Base-by-base conservation (phyloP, 1,140 invertebrate species). In the Saxidomus purpurata region DNA sequence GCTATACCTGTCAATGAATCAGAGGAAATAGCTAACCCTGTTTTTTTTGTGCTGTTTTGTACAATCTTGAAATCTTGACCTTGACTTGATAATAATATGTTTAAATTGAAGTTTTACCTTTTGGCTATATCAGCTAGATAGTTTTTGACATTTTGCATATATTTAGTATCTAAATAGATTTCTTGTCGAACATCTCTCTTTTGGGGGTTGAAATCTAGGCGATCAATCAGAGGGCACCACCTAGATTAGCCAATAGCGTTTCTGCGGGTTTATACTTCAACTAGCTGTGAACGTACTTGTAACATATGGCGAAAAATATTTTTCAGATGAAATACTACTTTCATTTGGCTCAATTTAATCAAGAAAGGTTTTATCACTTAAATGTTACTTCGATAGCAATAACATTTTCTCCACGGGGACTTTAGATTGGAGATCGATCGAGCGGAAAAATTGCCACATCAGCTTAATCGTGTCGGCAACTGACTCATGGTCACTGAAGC, bases 281-380 rank as follows among this genome's bases (percentile, higher is more conserved):
- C 19, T n/a, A 43, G 4, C 43, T 8, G 43, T 22, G 19, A 55
- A 55, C 52, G 8, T 11, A 15, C 52, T 55, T 55, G 4, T 15
- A 22, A 55, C 52, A 55, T n/a, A n/a, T n/a, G n/a, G n/a, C n/a
- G n/a, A n/a, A n/a, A n/a, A 55, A 55, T 67, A 31, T 25, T 13
- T 15, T 25, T 15, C 25, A 67, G 61, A 67, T 67, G 31, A 31
- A 11, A 67, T 22, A n/a, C 31, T 67, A 67, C 31, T 31, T 67
- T 67, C 19, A 8, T 11, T 8, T 28, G 25, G 61, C 31, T 67
- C n/a, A 17, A 36, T 67, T 67, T 67, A 67, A 67, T 67, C 61
- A 67, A 31, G 19, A 67, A 67, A 15, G 4, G 61, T 67, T 67
- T 67, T 67, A 67, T 67, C 61, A 67, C 61, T 67, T 67, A 31